Evolutionary conservation across 1,140 invertebrate genomes (phyloP).

Genomic region (Spodoptera frugiperda): DNA sequence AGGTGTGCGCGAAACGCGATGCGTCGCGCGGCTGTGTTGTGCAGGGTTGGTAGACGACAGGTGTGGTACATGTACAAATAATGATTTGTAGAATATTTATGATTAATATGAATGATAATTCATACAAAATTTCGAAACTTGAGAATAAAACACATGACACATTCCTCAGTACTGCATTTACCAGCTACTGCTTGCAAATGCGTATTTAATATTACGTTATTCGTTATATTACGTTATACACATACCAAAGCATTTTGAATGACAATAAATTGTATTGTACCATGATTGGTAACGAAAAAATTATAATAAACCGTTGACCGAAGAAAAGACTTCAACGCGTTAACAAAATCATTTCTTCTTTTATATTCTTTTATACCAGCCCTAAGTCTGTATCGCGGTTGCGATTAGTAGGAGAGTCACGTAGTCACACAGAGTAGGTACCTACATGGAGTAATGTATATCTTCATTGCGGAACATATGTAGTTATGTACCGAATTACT

Average conservation of each 20-base stretch:
- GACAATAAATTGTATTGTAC: no score
- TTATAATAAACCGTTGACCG: no score
- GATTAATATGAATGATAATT: no score
- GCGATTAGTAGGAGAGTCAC: slow-evolving; percentile 6
- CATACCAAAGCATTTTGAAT: neutral
- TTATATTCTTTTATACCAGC: neutral
- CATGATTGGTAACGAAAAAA: no score
- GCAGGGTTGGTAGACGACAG: neutral
- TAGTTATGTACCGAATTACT: slow-evolving; percentile 34
- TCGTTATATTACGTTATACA: no score
- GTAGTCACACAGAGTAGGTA: slow-evolving; percentile 18
- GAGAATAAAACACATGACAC: no score
- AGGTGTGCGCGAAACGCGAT: slow-evolving; percentile 45
- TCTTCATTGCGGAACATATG: slow-evolving; percentile 38
- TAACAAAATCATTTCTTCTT: neutral
- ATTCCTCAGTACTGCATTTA: no score
- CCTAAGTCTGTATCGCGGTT: slow-evolving; percentile 3
- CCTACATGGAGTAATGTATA: slow-evolving; percentile 37
- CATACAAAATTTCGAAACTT: no score
- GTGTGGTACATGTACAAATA: neutral
- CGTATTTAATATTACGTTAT: no score
- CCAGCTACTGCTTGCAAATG: no score
- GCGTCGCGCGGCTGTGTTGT: neutral
- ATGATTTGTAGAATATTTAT: neutral
- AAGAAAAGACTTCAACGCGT: neutral